Conservation (phyloP, 2,113 vertebrate genomes). For the Corythaeola cristata region DNA sequence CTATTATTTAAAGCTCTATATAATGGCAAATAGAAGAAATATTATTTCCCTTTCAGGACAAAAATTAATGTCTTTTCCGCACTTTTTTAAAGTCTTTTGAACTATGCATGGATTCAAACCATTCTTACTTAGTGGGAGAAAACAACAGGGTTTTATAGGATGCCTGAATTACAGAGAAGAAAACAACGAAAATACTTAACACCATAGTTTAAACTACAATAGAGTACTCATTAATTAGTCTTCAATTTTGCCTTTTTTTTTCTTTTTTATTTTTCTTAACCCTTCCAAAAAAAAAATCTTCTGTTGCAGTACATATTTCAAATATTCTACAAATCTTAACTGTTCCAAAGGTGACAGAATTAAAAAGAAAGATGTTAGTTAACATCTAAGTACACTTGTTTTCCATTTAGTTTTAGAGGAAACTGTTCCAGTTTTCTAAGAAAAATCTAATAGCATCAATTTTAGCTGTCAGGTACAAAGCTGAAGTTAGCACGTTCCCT, state of each 20-base stretch:
- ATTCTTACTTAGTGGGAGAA: neutral
- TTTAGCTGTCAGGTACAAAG: neutral
- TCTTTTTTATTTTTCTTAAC: too few relatives aligned
- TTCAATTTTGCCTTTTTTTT: neutral
- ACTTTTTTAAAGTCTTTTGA: neutral
- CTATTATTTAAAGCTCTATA: neutral
- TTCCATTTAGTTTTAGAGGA: neutral
- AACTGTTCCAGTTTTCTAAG: neutral
- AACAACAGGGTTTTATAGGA: neutral
- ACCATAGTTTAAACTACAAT: neutral
- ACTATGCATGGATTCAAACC: neutral
- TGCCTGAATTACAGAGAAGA: neutral
- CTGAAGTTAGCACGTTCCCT: neutral
- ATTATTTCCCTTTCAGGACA: neutral
- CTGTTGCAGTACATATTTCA: neutral
- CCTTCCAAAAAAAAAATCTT: too few relatives aligned
- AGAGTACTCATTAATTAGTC: neutral
- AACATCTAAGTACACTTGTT: neutral
- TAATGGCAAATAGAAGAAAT: neutral
- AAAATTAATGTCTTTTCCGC: neutral
- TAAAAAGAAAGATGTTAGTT: neutral
- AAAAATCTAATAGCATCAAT: neutral
- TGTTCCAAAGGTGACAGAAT: neutral
- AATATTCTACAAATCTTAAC: neutral
- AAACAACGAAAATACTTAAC: neutral